phyloP scores from a whole-genome alignment of 2,113 vertebrate species.

The Scalopus aquaticus region DNA sequence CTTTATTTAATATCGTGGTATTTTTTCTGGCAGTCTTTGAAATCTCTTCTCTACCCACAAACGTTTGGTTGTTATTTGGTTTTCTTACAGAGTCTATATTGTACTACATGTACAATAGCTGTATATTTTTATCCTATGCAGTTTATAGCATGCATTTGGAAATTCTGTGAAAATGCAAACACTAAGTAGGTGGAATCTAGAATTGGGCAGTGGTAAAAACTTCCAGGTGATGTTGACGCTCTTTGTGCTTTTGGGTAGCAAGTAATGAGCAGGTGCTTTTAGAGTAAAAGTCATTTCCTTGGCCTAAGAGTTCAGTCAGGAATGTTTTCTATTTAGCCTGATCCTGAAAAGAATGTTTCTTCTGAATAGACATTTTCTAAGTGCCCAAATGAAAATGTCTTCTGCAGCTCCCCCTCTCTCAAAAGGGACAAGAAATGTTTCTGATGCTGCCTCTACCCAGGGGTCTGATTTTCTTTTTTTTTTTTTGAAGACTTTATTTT shows the following conservation, averaged over 20 bases:
- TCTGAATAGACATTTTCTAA: not conserved
- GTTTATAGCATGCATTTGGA: not conserved
- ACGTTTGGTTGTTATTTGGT: no score
- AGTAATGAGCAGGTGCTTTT: not conserved
- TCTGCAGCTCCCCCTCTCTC: not conserved
- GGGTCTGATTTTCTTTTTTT: not conserved
- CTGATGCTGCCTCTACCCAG: not conserved
- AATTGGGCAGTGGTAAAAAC: not conserved
- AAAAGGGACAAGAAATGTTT: not conserved
- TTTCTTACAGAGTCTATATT: no score
- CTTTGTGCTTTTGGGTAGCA: not conserved
- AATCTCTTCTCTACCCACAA: no score
- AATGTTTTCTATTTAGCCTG: not conserved
- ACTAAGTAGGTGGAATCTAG: not conserved
- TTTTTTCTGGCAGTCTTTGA: no score
- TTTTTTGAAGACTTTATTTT: no score
- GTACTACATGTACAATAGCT: no score
- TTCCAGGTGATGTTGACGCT: not conserved
- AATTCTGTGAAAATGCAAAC: constrained; percentile 28
- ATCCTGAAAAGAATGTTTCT: not conserved
- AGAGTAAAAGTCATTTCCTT: not conserved
- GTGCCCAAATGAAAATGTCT: not conserved
- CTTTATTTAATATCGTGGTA: no score
- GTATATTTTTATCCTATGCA: no score
- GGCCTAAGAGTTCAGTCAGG: not conserved